Conservation (phyloP, 2,888 invertebrate genomes). For the Ypsolopha scabrella region DNA sequence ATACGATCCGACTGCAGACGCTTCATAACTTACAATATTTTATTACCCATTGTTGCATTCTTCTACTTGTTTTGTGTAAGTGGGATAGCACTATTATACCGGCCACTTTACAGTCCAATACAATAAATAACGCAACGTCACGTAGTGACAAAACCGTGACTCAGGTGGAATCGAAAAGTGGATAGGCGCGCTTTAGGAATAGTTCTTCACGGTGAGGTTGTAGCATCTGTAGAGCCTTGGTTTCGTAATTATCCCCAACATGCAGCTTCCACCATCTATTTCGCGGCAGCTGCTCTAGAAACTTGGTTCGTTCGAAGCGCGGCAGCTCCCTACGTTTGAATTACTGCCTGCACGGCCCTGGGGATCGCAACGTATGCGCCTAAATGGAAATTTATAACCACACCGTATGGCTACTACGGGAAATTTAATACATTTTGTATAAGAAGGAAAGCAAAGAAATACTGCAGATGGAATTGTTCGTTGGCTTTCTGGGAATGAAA, state of each 20-base stretch:
- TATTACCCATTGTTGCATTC: conserved; percentile 15
- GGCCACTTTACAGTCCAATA: neutral
- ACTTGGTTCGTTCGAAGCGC: conserved; percentile 22
- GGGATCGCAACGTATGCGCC: conserved; percentile 33
- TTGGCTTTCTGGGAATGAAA: neutral
- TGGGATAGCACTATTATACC: too few relatives aligned
- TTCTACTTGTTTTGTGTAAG: neutral
- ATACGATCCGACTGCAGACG: conserved; percentile 16
- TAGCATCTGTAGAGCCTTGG: neutral
- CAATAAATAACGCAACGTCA: neutral
- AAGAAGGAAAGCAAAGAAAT: neutral
- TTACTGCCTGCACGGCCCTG: conserved; percentile 29
- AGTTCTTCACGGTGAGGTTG: too few relatives aligned
- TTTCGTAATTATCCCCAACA: neutral
- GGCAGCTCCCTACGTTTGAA: conserved; percentile 40
- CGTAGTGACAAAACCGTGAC: too few relatives aligned
- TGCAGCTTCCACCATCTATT: neutral
- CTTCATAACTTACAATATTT: conserved; percentile 11
- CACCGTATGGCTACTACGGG: conserved; percentile 13
- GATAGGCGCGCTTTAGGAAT: too few relatives aligned
- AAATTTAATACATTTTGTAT: neutral
- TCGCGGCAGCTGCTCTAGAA: conserved; percentile 37
- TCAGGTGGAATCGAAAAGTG: too few relatives aligned
- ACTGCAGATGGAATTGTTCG: neutral
- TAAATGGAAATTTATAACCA: conserved; percentile 48